These are phyloP conservation scores for Muscidifurax raptorellus DNA, from an alignment of 1,140 invertebrate genomes.

Conservation along the genomic window DNA sequence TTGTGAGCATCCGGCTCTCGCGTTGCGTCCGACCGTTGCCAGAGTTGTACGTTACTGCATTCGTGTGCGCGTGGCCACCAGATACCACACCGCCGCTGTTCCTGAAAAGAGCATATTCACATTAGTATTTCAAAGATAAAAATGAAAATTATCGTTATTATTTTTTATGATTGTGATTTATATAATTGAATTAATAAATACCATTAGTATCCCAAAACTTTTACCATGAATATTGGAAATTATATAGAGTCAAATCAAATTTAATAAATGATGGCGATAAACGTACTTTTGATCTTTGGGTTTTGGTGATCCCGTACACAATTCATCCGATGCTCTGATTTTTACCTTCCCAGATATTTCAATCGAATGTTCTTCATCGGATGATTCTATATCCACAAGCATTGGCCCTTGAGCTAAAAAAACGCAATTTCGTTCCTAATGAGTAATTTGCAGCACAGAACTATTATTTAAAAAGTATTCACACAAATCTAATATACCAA, in stretches of 20 bases:
- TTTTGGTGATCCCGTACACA: slow-evolving; percentile 69
- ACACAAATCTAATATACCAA: slow-evolving; percentile 50
- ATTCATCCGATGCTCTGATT: slow-evolving; percentile 69
- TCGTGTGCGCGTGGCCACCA: slow-evolving; percentile 69
- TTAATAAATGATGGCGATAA: not conserved
- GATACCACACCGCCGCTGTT: slow-evolving; percentile 63
- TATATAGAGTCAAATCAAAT: not conserved
- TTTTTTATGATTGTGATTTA: too few species aligned
- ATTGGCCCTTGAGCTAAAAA: slow-evolving; percentile 68
- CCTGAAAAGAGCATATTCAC: slow-evolving; percentile 56
- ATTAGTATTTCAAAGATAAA: not conserved
- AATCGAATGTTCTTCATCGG: slow-evolving; percentile 87
- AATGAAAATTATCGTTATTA: not conserved
- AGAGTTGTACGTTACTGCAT: slow-evolving; percentile 67
- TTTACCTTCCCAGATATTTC: slow-evolving; percentile 81
- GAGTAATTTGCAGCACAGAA: not conserved
- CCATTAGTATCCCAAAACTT: too few species aligned
- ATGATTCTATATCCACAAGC: slow-evolving; percentile 78
- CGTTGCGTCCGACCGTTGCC: slow-evolving; percentile 62
- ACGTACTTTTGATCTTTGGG: slow-evolving; percentile 74
- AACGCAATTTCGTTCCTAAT: slow-evolving; percentile 33
- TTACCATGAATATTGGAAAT: not conserved
- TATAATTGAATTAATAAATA: too few species aligned
- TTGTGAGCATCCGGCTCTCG: slow-evolving; percentile 71
- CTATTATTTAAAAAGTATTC: slow-evolving; percentile 32